Evolutionary conservation across 2,113 vertebrate species (phyloP).

Genomic region (Scatophagus argus): DNA sequence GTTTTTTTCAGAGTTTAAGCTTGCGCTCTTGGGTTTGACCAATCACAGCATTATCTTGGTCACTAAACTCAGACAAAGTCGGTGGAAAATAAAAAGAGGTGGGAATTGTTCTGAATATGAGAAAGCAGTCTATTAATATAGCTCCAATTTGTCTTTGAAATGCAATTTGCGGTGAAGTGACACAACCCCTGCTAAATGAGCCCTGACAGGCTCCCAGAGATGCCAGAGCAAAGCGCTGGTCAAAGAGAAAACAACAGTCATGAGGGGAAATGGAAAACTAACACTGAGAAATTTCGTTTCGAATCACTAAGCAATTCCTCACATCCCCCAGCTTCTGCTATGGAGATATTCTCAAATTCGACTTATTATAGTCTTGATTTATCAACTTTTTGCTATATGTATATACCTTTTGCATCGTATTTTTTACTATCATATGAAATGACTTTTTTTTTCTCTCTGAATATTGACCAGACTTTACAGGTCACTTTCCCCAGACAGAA

Average conservation of each 20-base stretch:
- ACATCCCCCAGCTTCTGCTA: conserved; percentile 39
- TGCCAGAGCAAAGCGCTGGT: conserved; percentile 14
- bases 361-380: not conserved
- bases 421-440: not conserved
- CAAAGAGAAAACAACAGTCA: not conserved
- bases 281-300: conserved; percentile 12
- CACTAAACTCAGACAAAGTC: conserved; percentile 34
- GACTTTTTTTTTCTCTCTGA: not conserved
- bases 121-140: conserved; percentile 43
- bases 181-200: conserved; percentile 70
- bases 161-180: conserved; percentile 47
- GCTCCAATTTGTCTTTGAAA: conserved; percentile 60
- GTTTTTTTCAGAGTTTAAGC: not conserved
- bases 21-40: conserved; percentile 4
- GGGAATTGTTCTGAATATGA: conserved; percentile 22
- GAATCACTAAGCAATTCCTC: conserved; percentile 20
- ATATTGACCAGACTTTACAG: conserved; percentile 38
- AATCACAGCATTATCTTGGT: conserved; percentile 16
- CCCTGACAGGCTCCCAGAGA: conserved; percentile 60
- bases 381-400: not conserved
- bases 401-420: not conserved
- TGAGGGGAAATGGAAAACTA: conserved; percentile 42
- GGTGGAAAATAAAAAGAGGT: conserved; percentile 40
- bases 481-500: conserved; percentile 43
- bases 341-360: conserved; percentile 3